These are phyloP conservation scores for Hyphantria cunea DNA, from an alignment of 1,140 invertebrate genomes.

Conservation along the genomic window DNA sequence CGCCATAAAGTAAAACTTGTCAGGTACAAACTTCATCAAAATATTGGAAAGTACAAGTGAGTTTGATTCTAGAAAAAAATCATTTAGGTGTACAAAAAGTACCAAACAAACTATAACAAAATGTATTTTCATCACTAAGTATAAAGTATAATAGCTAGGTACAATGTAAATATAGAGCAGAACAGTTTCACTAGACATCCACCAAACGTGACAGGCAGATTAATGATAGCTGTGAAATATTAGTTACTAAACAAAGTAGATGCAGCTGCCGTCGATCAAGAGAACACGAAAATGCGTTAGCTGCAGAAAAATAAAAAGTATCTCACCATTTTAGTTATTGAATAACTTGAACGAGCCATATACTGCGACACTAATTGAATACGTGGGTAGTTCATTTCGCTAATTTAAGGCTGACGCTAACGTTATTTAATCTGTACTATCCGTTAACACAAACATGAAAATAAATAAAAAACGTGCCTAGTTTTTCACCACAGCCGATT, in stretches of 20 bases:
- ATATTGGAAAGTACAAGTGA: too few species aligned
- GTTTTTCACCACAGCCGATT: too few species aligned
- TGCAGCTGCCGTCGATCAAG: neutral
- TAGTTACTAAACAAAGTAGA: slow-evolving; percentile 3
- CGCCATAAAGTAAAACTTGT: too few species aligned
- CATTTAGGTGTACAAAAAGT: too few species aligned
- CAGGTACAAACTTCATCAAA: too few species aligned
- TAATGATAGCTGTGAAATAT: slow-evolving; percentile 4
- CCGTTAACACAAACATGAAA: too few species aligned
- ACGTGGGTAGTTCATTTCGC: neutral
- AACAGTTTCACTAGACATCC: neutral
- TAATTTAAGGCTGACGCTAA: slow-evolving; percentile 28
- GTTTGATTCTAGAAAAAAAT: too few species aligned
- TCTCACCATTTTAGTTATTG: neutral
- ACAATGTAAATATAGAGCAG: neutral
- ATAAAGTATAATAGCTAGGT: neutral
- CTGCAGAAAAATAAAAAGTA: neutral
- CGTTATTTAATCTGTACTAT: too few species aligned
- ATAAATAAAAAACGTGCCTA: neutral
- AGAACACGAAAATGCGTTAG: neutral
- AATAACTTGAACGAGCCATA: neutral
- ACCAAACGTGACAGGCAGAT: neutral
- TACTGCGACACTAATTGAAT: slow-evolving; percentile 9
- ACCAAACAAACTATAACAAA: too few species aligned
- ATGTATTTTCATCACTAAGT: too few species aligned